Conservation (phyloP, 2,797 vertebrate species). For the Knipowitschia caucasica region DNA sequence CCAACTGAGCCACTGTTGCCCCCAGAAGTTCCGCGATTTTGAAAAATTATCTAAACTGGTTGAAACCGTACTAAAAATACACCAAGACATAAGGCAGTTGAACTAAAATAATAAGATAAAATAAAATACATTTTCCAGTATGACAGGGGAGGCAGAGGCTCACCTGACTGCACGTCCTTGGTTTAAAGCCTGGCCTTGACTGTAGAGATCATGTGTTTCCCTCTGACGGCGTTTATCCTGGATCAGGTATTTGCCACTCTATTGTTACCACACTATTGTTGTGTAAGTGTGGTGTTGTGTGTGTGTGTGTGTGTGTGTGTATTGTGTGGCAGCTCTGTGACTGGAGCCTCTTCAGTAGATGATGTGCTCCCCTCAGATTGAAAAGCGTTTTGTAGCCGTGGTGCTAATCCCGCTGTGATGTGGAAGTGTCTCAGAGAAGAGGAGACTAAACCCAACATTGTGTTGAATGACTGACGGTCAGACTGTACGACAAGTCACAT, state of each 20-base stretch:
- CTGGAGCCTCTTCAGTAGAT: too few species aligned
- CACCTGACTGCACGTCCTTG: too few species aligned
- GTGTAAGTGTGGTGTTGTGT: constrained; percentile 79
- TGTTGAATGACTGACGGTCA: constrained; percentile 52
- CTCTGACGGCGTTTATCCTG: constrained; percentile 71
- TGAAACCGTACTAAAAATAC: too few species aligned
- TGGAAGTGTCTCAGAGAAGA: constrained; percentile 72
- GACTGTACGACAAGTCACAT: constrained; percentile 64
- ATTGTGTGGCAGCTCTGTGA: constrained; percentile 73
- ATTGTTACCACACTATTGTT: constrained; percentile 72
- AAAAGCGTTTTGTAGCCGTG: constrained; percentile 70
- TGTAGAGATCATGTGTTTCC: constrained; percentile 78
- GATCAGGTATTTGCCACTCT: constrained; percentile 71
- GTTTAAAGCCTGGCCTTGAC: constrained; percentile 70
- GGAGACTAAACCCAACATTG: constrained; percentile 58
- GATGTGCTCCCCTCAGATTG: constrained; percentile 39
- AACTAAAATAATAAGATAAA: too few species aligned
- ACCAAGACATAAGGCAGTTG: too few species aligned
- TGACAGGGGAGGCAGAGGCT: too few species aligned
- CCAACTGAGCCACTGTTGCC: too few species aligned
- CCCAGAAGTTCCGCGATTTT: too few species aligned
- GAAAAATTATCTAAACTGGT: too few species aligned
- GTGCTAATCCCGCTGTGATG: constrained; percentile 74
- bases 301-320: too few species aligned
- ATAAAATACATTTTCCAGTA: too few species aligned